Base-by-base conservation (phyloP, 2,888 invertebrate species). In the Orchesellides sinensis region DNA sequence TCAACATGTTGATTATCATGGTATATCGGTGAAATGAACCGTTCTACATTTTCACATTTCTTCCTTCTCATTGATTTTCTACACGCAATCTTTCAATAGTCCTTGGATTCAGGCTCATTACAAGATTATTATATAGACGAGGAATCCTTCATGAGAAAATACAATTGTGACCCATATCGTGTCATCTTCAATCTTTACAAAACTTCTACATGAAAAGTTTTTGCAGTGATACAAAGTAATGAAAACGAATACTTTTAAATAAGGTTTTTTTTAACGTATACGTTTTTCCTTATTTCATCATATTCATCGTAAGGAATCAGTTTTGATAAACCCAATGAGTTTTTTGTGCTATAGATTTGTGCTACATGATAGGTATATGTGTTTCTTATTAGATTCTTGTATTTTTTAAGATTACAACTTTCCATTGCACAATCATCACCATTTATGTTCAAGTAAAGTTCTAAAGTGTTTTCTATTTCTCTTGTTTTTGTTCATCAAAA, bases 11-110 rank as follows among this genome's bases (percentile, higher is more conserved):
- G 21, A 3, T 14, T 14, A 59, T 25, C 25, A 19, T 17, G 12
- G 14, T 45, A n/a, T 19, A 66, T 77, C 77, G 68, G 77, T 59
- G 68, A 77, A 77, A 77, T 77, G 77, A 68, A 77, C 77, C 59
- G 77, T 77, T 77, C 68, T 77, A 66, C 77, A 45, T 68, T 75
- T 32, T 66, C 29, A 12, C 35, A 65, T 63, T 49, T 52, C n/a
- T n/a, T n/a, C 59, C 29, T 32, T 32, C 35, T 65, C 59, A 68
- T 77, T 77, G 56, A 77, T 68, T 68, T 45, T 54, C 35, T 8
- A 21, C 65, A 75, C 74, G 75, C 66, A 75, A 40, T 35, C 12
- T 27, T 40, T 63, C 17, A 63, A 32, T 61, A 63, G 54, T n/a
- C 25, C 65, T 54, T 68, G 68, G 21, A 66, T 23, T 45, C n/a